Conservation (phyloP, 2,113 vertebrate genomes). For the Panurus biarmicus region DNA sequence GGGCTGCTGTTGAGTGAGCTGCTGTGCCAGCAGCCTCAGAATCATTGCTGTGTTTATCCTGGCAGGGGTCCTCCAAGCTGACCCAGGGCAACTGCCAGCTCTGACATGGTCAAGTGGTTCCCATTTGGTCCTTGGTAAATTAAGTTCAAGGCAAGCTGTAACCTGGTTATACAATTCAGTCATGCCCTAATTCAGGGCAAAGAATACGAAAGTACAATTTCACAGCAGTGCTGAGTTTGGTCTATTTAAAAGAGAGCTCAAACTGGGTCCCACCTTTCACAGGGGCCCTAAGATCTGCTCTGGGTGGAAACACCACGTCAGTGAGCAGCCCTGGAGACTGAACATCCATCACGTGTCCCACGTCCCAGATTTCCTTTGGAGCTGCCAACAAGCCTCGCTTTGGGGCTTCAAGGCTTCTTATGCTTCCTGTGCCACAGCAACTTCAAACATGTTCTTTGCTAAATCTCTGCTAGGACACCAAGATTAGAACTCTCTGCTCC, state of each 20-base stretch:
- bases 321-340: slow-evolving; percentile 18
- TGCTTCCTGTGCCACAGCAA: neutral
- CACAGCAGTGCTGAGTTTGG: neutral
- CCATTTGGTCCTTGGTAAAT: neutral
- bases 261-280: slow-evolving; percentile 22
- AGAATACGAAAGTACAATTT: neutral
- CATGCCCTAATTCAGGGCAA: neutral
- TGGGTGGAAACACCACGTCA: slow-evolving; percentile 2
- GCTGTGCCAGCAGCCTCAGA: neutral
- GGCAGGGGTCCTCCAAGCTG: neutral
- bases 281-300: neutral
- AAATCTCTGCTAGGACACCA: slow-evolving; percentile 25
- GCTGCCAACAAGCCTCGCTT: neutral
- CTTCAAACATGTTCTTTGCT: slow-evolving; percentile 30
- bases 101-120: neutral
- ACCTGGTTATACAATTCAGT: neutral
- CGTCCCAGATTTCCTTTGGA: slow-evolving; percentile 22
- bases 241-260: slow-evolving; percentile 26
- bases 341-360: neutral
- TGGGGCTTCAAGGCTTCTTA: slow-evolving; percentile 23
- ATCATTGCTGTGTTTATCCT: neutral
- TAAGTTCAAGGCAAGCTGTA: neutral
- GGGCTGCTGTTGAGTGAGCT: neutral
- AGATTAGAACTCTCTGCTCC: slow-evolving; percentile 42
- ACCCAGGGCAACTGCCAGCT: neutral